These are phyloP conservation scores for Cynoglossus semilaevis DNA, from an alignment of 2,113 vertebrate species.

Conservation along the genomic window DNA sequence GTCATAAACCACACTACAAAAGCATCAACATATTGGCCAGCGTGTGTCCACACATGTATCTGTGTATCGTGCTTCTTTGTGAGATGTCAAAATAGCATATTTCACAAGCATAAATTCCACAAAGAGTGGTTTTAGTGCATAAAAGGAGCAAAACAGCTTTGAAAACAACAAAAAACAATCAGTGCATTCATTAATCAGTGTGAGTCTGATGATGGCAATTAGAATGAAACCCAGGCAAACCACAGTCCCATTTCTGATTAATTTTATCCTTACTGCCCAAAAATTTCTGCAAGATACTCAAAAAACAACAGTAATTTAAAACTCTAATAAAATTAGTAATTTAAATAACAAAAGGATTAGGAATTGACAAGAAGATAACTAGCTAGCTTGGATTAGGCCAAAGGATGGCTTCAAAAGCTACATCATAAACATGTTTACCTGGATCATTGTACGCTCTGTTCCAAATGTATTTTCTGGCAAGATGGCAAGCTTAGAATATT, in stretches of 20 bases:
- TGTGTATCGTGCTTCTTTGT: constrained; percentile 10
- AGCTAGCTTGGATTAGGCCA: no score
- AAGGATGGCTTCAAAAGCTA: no score
- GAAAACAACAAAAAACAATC: not conserved
- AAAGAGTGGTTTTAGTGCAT: not conserved
- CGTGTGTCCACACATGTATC: constrained; percentile 1
- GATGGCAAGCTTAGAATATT: no score
- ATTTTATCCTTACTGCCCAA: not conserved
- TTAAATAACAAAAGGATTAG: no score
- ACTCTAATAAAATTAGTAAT: no score
- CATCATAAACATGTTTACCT: no score
- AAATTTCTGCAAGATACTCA: no score
- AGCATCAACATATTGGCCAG: constrained; percentile 9
- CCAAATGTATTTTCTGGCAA: no score
- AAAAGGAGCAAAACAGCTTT: not conserved
- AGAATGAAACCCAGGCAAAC: not conserved
- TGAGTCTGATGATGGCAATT: not conserved
- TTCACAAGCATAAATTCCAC: constrained; percentile 20
- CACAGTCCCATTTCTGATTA: not conserved
- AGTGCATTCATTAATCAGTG: no score
- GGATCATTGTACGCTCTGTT: no score
- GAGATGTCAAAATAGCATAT: constrained; percentile 27
- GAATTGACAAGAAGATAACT: no score
- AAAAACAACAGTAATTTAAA: no score
- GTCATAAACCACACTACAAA: constrained; percentile 28